Conservation (phyloP, 1,140 invertebrate species). For the Ceratosolen fusciceps region DNA sequence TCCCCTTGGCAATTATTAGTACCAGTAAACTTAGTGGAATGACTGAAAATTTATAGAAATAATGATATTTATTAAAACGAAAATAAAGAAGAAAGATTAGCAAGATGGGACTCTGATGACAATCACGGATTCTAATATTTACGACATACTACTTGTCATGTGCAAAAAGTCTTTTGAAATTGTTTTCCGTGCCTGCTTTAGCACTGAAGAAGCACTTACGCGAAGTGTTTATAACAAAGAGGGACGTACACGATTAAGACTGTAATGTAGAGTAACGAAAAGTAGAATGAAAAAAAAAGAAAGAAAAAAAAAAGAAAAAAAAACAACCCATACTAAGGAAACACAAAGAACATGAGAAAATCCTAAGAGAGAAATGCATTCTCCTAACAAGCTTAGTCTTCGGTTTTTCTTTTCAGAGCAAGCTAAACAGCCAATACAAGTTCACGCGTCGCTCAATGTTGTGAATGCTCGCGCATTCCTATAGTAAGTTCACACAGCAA, state of each 20-base stretch:
- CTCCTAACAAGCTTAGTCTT: constrained; percentile 21
- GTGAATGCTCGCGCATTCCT: constrained; percentile 7
- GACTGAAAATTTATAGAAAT: constrained; percentile 37
- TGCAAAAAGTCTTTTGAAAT: constrained; percentile 44
- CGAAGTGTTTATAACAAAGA: neutral
- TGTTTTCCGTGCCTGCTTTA: constrained; percentile 27
- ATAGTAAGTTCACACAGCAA: constrained; percentile 19
- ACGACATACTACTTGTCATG: constrained; percentile 42
- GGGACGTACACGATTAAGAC: constrained; percentile 10
- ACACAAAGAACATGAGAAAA: constrained; percentile 12
- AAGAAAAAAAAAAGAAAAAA: constrained; percentile 22
- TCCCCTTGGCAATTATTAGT: no score
- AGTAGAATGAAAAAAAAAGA: no score
- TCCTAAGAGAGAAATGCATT: constrained; percentile 46
- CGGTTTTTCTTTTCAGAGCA: constrained; percentile 17
- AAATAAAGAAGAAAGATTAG: constrained; percentile 12
- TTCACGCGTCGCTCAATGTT: constrained; percentile 29
- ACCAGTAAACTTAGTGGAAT: neutral
- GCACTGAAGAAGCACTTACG: neutral
- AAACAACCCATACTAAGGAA: constrained; percentile 14
- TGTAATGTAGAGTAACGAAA: no score
- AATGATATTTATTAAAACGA: constrained; percentile 21
- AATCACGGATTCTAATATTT: constrained; percentile 25
- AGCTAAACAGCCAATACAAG: constrained; percentile 27
- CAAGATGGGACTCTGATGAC: neutral